Base-by-base conservation (phyloP, 2,113 vertebrate species). In the Calidris pygmaea region DNA sequence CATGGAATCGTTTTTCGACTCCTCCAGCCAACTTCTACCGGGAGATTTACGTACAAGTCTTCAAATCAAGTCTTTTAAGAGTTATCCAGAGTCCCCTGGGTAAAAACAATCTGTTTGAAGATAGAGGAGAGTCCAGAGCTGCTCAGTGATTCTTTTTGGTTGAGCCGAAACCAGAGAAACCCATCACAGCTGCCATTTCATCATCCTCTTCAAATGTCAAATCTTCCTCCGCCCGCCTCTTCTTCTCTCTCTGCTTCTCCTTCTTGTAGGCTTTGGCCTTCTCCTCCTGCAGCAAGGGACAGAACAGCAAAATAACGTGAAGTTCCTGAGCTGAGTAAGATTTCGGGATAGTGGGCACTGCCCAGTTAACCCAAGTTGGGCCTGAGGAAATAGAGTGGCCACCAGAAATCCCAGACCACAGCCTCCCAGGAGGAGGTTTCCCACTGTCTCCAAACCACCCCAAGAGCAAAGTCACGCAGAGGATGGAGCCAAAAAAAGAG, bases 121-220 rank as follows among this genome's bases (percentile, higher is more conserved):
- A 87, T 87, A 93, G 78, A 85, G 78, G 65, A 95, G 79, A 96
- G 97, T 96, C 94, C 94, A 26, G 85, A 96, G 88, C 75, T 96
- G 59, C 93, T 99, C 98, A 99, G 98, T 99, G 98, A 94, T 88
- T 98, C 98, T 99, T 99, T 98, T 99, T 99, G 59, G 99, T 98
- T 6, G 99, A 99, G 73, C 99, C 99, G 0, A 99, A 99, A 14
- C 99, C 99, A 50, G 99, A 99, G 97, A 99, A 99, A 32, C 99
- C 99, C 99, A 99, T 99, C 82, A 99, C 99, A 21, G 99, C 99
- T 34, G 99, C 99, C 99, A 99, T 99, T 92, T 99, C 99, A 14
- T 99, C 99, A 9, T 99, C 99, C 56, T 99, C 99, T 97, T 99
- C 99, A 35, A 99, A 98, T 13, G 99, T 98, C 93, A 99, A 96